Base-by-base conservation (phyloP, 2,113 vertebrate genomes). In the Chlorodrepanis virens region DNA sequence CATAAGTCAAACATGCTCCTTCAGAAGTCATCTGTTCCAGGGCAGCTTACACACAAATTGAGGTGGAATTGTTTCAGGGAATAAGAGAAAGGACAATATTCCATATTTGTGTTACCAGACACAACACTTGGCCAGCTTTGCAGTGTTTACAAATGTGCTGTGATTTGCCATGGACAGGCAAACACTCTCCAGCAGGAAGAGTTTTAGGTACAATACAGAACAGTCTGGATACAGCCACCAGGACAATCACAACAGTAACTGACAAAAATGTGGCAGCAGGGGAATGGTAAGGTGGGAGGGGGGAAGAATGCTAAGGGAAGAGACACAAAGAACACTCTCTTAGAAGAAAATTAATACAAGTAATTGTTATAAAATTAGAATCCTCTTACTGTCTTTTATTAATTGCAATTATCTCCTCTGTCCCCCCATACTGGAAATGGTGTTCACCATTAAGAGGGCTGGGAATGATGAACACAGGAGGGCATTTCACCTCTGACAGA, bases 201-300 rank as follows among this genome's bases (percentile, higher is more conserved):
- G 28, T 28, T 87, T 57, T 17, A 83, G 53, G 47, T 11, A 24
- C 20, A 47, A 16, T 2, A 20, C 31, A 74, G 45, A 74, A 64
- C 31, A 56, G 56, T 24, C 19, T 64, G 67, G 25, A 37, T 3
- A 33, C 53, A 61, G 45, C 16, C 78, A 77, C 37, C 59, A 53
- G 52, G 37, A 79, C 40, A 64, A 37, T 3, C 50, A 39, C 80
- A 68, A 45, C 35, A 47, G 50, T 5, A 56, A 52, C 40, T 39
- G 25, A n/a, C 11, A 69, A 0, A 50, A 63, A 60, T 5, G 63
- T 0, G 23, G 42, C 59, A 67, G 16, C 0, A 90, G 44, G 56
- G 42, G 70, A 90, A 52, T 23, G 22, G 39, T 54, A 82, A 72
- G 22, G 27, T 2, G 12, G 10, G 14, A 19, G 2, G 4, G 11